Evolutionary conservation across 2,888 invertebrate genomes (phyloP).

Genomic region (Griposia aprilina): DNA sequence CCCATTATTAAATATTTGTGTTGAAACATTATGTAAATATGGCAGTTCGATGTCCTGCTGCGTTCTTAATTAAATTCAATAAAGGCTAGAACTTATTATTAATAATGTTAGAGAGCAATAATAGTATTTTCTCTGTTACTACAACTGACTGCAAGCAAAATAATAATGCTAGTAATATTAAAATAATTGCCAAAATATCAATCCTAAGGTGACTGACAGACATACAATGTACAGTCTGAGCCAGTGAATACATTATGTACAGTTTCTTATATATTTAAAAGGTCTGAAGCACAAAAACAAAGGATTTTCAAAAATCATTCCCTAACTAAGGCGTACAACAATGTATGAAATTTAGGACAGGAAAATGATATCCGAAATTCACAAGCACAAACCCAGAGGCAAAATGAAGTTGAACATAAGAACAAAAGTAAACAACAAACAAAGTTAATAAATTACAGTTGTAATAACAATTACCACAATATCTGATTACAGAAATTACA

Average conservation of each 20-base stretch:
- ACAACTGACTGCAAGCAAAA: not conserved
- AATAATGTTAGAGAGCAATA: not conserved
- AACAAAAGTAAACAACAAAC: constrained; percentile 48
- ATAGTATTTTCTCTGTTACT: constrained; percentile 12
- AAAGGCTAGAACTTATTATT: constrained; percentile 15
- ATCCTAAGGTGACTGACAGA: not conserved
- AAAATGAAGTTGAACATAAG: constrained; percentile 15
- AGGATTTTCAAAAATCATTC: not conserved
- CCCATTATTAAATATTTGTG: constrained; percentile 12
- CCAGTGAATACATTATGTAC: not conserved
- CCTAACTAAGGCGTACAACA: too few relatives aligned
- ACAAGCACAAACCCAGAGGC: not conserved
- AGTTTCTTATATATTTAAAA: not conserved
- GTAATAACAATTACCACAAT: constrained; percentile 53
- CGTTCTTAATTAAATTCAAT: constrained; percentile 55
- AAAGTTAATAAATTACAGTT: constrained; percentile 45
- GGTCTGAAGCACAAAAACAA: not conserved
- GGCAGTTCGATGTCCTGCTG: constrained; percentile 35
- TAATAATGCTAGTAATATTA: not conserved
- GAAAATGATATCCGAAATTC: not conserved
- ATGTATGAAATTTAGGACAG: not conserved
- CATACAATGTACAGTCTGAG: too few relatives aligned
- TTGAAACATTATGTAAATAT: constrained; percentile 39
- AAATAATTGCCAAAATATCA: not conserved
- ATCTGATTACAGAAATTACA: constrained; percentile 62